Base-by-base conservation (phyloP, 1,140 invertebrate genomes). In the Musca vetustissima region DNA sequence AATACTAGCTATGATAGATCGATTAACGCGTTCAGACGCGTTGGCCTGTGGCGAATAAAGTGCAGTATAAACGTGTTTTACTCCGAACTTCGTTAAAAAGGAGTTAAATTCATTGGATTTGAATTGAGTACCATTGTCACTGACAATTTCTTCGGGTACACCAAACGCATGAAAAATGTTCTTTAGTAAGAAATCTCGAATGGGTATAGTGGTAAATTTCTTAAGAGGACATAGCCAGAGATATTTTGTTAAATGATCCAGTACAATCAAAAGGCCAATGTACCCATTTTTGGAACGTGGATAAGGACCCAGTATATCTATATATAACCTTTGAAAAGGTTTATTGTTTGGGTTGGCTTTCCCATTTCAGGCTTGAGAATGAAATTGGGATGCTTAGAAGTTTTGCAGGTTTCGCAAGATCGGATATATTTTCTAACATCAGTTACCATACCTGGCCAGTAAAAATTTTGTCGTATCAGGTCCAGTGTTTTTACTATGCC, bases 91-190 rank as follows among this genome's bases (percentile, higher is more conserved):
- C 2, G 57, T 52, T 0, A 74, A 25, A 25, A 74, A 67, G 4
- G 68, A 52, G 47, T 72, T 48, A 36, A 78, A 78, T 13, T 72
- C 28, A n/a, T 48, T 47, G 1, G 71, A 70, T 32, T 67, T 71
- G 57, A 74, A 76, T 48, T 77, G 74, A 2, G 36, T 21, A 1
- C 69, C 76, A 47, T 76, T 76, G 49, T 79, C 73, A 13, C 64
- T 71, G 1, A 75, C 36, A 11, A 76, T 19, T 2, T 61, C 67
- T 28, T 74, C 64, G 13, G 73, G 75, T 2, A 73, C 49, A 4
- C 75, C 73, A 48, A 69, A 75, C 24, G 64, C 69, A 36, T 70
- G 59, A 64, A 73, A 73, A 4, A 73, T 36, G 2, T 64, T 2
- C 1, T 71, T 21, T 64, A 69, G n/a, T 6, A 73, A 24, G 52